A percentile compares a stretch with the other conserved stretches of the same genome.
Evolutionary conservation across 2,888 invertebrate genomes (phyloP).

Genomic region (Cheilosia vulpina): DNA sequence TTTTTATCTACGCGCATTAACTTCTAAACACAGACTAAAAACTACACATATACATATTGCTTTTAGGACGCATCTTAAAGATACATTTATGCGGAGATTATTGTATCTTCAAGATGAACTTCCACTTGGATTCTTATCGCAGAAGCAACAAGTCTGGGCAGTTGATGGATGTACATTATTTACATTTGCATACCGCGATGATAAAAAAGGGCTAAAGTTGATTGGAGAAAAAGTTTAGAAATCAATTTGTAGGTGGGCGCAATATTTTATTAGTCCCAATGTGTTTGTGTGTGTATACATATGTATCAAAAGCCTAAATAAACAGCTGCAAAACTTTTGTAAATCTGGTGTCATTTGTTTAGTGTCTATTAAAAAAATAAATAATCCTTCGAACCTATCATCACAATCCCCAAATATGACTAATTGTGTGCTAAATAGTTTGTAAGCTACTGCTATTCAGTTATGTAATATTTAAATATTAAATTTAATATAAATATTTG

Average conservation of each 20-base stretch:
- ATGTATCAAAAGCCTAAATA: too few species aligned
- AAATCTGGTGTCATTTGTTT: too few species aligned
- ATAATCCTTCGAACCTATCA: too few species aligned
- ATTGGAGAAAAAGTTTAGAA: slow-evolving; percentile 20
- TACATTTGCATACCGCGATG: slow-evolving; percentile 33
- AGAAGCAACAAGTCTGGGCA: slow-evolving; percentile 84
- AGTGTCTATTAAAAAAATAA: too few species aligned
- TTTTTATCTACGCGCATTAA: slow-evolving; percentile 41
- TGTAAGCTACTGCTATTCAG: too few species aligned
- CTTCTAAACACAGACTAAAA: slow-evolving; percentile 71
- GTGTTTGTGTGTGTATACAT: neutral
- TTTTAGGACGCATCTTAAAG: slow-evolving; percentile 76
- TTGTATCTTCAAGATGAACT: slow-evolving; percentile 77
- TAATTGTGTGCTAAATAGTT: too few species aligned
- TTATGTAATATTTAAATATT: too few species aligned
- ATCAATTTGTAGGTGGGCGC: neutral
- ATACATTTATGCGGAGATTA: slow-evolving; percentile 73
- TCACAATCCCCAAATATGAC: too few species aligned
- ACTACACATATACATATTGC: slow-evolving; percentile 57
- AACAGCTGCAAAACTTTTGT: too few species aligned
- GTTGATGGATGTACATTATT: slow-evolving; percentile 82
- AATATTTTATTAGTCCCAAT: neutral
- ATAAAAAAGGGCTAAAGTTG: slow-evolving; percentile 21
- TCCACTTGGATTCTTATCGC: slow-evolving; percentile 47
- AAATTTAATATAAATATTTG: too few species aligned